Conservation (phyloP, 2,797 vertebrate genomes). For the Gymnopithys bicolor region DNA sequence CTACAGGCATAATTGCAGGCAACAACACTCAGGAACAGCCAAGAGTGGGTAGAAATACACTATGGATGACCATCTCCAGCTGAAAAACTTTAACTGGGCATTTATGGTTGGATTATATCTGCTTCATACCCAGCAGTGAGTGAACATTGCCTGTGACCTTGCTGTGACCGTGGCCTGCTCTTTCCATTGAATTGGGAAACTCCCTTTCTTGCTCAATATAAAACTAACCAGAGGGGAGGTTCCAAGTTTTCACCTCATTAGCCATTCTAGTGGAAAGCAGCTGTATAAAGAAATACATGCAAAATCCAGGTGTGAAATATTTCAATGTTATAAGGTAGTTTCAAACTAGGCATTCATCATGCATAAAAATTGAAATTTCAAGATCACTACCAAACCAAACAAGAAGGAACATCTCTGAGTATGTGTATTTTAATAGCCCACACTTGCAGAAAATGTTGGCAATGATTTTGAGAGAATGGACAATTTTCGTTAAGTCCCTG, state of each 20-base stretch:
- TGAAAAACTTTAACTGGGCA: neutral
- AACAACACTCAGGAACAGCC: accelerated
- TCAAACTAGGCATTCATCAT: slow-evolving; percentile 34
- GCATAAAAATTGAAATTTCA: neutral
- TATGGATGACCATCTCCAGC: neutral
- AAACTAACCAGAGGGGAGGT: neutral
- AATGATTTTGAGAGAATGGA: neutral
- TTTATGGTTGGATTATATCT: neutral
- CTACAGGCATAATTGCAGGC: neutral
- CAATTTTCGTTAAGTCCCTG: neutral
- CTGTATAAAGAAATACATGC: slow-evolving; percentile 24
- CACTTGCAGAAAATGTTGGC: slow-evolving; percentile 1
- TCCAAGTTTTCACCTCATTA: slow-evolving; percentile 41
- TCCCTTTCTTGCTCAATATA: neutral
- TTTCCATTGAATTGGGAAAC: neutral
- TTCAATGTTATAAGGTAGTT: neutral
- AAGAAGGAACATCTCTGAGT: neutral
- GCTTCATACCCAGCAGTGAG: neutral
- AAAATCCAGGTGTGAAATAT: slow-evolving; percentile 30
- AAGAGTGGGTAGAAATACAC: neutral
- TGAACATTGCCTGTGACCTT: neutral
- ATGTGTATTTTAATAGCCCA: slow-evolving; percentile 5
- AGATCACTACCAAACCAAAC: slow-evolving; percentile 33
- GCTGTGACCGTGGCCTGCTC: neutral
- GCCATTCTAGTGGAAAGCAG: slow-evolving; percentile 34